Percentiles rank a stretch among this genome's conserved stretches.
These are phyloP conservation scores for Lycaena phlaeas DNA, from an alignment of 2,888 invertebrate genomes.

Conservation along the genomic window DNA sequence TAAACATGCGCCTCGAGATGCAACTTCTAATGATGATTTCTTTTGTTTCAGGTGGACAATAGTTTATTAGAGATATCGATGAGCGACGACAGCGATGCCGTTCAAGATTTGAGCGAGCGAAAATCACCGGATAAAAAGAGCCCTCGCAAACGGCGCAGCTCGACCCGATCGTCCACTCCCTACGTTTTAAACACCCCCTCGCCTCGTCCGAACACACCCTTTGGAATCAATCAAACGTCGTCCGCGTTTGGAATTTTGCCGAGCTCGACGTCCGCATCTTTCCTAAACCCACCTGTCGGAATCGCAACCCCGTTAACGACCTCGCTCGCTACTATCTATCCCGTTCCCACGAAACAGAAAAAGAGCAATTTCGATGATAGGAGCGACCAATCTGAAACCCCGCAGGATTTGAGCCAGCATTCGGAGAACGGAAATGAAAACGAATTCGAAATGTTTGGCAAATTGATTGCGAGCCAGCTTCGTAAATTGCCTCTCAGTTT, in stretches of 20 bases:
- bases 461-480: slow-evolving; percentile 61
- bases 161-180: slow-evolving; percentile 60
- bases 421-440: slow-evolving; percentile 60
- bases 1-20: slow-evolving; percentile 27
- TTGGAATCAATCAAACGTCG: slow-evolving; percentile 45
- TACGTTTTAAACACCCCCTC: slow-evolving; percentile 65
- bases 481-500: slow-evolving; percentile 57
- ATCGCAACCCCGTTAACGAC: slow-evolving; percentile 63
- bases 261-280: slow-evolving; percentile 47
- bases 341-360: slow-evolving; percentile 57
- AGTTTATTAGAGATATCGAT: slow-evolving; percentile 57
- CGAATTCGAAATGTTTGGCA: slow-evolving; percentile 67
- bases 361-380: slow-evolving; percentile 43
- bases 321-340: slow-evolving; percentile 60
- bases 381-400: slow-evolving; percentile 47
- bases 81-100: slow-evolving; percentile 64
- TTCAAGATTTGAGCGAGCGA: slow-evolving; percentile 61
- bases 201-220: slow-evolving; percentile 61
- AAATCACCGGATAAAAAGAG: slow-evolving; percentile 65
- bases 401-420: slow-evolving; percentile 63
- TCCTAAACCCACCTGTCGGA: slow-evolving; percentile 62
- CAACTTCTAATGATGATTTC: slow-evolving; percentile 26
- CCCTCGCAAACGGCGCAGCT: slow-evolving; percentile 58
- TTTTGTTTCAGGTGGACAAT: slow-evolving; percentile 56
- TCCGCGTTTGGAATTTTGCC: slow-evolving; percentile 56